phyloP scores from a whole-genome alignment of 2,888 invertebrate species.

The Apantesis nais region DNA sequence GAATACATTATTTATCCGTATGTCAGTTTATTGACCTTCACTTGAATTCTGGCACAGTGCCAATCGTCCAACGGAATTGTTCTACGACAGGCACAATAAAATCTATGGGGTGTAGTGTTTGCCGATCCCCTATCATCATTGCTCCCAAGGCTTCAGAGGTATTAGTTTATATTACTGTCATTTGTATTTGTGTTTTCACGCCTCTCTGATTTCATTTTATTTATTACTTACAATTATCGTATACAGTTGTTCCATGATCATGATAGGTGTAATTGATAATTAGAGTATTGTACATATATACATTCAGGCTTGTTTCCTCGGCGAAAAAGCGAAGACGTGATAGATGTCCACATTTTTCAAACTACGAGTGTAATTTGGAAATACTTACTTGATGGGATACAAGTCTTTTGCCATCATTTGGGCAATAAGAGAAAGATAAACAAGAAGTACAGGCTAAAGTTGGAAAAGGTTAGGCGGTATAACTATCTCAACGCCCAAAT shows the following conservation, averaged over 20 bases:
- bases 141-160: constrained; percentile 2
- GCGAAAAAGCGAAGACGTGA: neutral
- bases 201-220: neutral
- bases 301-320: too few species aligned
- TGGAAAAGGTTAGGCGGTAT: too few species aligned
- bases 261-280: neutral
- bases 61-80: constrained; percentile 31
- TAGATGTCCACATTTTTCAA: neutral
- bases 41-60: constrained; percentile 31
- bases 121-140: constrained; percentile 12
- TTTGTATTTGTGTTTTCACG: constrained; percentile 6
- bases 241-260: neutral
- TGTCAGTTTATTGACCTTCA: constrained; percentile 24
- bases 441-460: too few species aligned
- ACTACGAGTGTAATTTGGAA: too few species aligned
- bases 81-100: constrained; percentile 27
- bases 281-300: neutral
- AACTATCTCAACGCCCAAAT: too few species aligned
- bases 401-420: too few species aligned
- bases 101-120: constrained; percentile 22
- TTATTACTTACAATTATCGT: neutral
- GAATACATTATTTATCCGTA: neutral
- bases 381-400: too few species aligned
- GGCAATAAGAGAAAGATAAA: too few species aligned
- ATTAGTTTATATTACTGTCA: constrained; percentile 7